These are phyloP conservation scores for Diplazon laetatorius DNA, from an alignment of 2,888 invertebrate genomes.

Conservation along the genomic window DNA sequence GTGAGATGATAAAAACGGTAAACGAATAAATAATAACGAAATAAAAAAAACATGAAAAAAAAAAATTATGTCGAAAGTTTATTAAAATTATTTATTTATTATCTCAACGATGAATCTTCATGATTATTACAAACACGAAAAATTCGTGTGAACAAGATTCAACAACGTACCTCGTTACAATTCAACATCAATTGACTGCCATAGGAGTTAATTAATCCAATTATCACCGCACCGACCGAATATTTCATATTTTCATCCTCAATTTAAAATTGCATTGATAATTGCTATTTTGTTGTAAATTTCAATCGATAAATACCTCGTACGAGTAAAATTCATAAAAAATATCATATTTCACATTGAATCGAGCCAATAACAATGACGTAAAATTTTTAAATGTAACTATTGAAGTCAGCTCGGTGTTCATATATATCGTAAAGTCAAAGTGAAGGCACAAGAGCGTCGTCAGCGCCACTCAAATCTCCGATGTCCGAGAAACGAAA, in stretches of 20 bases:
- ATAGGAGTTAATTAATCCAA: conserved; percentile 44
- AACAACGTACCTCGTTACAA: conserved; percentile 4
- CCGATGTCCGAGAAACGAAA: too few species aligned
- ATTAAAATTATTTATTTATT: conserved; percentile 32
- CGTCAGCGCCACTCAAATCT: too few species aligned
- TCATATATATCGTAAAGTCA: neutral
- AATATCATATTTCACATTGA: neutral
- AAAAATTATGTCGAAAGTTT: conserved; percentile 32
- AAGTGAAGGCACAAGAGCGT: too few species aligned
- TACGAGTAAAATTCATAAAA: conserved; percentile 16
- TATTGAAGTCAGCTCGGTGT: neutral
- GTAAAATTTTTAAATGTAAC: neutral
- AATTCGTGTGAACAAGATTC: conserved; percentile 10
- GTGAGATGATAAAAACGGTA: conserved; percentile 67
- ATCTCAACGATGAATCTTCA: neutral
- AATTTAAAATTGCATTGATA: conserved; percentile 46
- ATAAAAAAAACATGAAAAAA: conserved; percentile 62
- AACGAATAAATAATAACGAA: conserved; percentile 65
- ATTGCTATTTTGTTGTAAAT: conserved; percentile 37
- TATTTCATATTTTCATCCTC: neutral
- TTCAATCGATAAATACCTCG: conserved; percentile 30
- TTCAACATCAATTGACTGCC: conserved; percentile 17
- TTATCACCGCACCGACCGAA: conserved; percentile 27
- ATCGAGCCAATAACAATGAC: neutral
- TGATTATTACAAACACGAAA: conserved; percentile 21